Base-by-base conservation (phyloP, 1,140 invertebrate species). In the Atta cephalotes region DNA sequence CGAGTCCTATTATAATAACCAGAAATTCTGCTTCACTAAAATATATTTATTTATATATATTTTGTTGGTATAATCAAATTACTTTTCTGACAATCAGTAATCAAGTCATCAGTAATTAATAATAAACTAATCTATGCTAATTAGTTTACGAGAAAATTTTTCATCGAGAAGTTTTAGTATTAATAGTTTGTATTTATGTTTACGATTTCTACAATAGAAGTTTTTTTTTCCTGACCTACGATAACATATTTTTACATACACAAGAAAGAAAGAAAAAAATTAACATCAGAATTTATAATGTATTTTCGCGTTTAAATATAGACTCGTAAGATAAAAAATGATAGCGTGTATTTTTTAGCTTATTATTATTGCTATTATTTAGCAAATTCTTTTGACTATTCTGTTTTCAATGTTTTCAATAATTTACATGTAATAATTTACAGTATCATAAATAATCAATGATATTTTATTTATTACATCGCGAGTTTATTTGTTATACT, bases 141-240 rank as follows among this genome's bases (percentile, higher is more conserved):
- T 45, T 60, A 77, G 9, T 3, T 21, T 25, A 77, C 6, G 18
- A 62, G 9, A 60, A 18, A 49, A 14, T 65, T 65, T 65, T 65
- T 45, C 39, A 45, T 45, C 7, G 7, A 76, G 16, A 28, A 53
- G 5, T 10, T 14, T 12, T 60, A 6, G 3, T 76, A 74, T 49
- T 60, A 45, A 45, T n/a, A 60, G 6, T 7, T 68, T 18, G 3
- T 56, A 35, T 18, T 18, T 72, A 2, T 72, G 2, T 21, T 80
- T 4, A n/a, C n/a, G 35, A 5, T 74, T 77, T 88, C 18, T 35
- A 3, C 58, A 45, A 28, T 35, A 16, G 7, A 9, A 28, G 25
- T 28, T 84, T 85, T 87, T 66, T 87, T 76, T 70, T 10, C 62
- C 58, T 49, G 86, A 90, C 65, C 88, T 90, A 72, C 45, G 86